Base-by-base conservation (phyloP, 2,113 vertebrate species). In the Bubo blakistoni region DNA sequence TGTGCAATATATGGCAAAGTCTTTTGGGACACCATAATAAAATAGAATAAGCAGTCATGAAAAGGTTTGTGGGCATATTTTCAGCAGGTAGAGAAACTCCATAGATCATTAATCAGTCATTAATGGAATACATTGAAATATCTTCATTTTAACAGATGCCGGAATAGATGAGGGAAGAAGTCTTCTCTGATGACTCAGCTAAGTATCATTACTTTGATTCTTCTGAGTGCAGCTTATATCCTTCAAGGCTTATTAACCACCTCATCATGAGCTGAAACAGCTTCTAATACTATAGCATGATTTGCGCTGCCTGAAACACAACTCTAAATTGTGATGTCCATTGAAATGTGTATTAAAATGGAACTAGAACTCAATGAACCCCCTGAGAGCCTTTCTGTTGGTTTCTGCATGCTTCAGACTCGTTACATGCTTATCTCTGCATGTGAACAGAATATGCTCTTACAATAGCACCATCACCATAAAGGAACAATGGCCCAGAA, bases 241-340 rank as follows among this genome's bases (percentile, higher is more conserved):
- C 94, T 96, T 96, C 95, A 97, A 96, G 95, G 93, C 38, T 93
- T 96, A 97, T 97, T 97, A 95, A 95, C 87, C 80, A 62, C 67
- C 46, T 94, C 88, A 96, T 96, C 79, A 88, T 52, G 66, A 93
- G 59, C 88, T 94, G 93, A 96, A 96, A 54, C 15, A 54, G 51
- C 95, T 95, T 92, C 87, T 92, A 93, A 90, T 32, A 73, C 92
- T 80, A 58, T 27, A 51, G 54, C 22, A 40, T 80, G 96, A 93
- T 92, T 88, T 78, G 79, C 88, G 38, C 90, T 92, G 76, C 88
- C 42, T 93, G 90, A 95, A 92, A 94, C 74, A 88, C 55, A 96
- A 74, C 46, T 88, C 74, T 94, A 77, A 94, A 94, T 65, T 49
- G 70, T 82, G 46, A 49, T 77, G 51, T 74, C 90, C n/a, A 13